Base-by-base conservation (phyloP, 2,113 vertebrate species). In the Psilopsiagon aurifrons region DNA sequence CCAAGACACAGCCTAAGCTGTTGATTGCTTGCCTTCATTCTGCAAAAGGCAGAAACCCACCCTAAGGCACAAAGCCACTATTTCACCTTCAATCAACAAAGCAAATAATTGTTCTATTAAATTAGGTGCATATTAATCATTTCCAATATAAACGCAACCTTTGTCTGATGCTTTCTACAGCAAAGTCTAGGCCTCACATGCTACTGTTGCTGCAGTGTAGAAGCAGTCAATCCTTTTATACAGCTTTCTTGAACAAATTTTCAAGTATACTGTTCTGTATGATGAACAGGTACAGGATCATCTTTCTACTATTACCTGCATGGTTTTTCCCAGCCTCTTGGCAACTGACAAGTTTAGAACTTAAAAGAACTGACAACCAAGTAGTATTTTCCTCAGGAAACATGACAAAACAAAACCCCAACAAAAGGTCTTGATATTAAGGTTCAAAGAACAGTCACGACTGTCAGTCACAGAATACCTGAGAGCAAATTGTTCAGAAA, bases 181-280 rank as follows among this genome's bases (percentile, higher is more conserved):
- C 60, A 47, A 70, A 6, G 16, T 46, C 43, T 41, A 80, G 39
- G 82, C 47, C 33, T 7, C 37, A 35, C 2, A 28, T 1, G 13
- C 43, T 67, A 11, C 19, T 1, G 12, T 23, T 63, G 12, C 25
- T 64, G 55, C 71, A 74, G 23, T 1, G 5, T 9, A 51, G 20
- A 69, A 13, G 24, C 25, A 68, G 31, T 51, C 66, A 41, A 39
- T 86, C 49, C 55, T 28, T 43, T 68, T 23, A 37, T 1, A 51
- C 2, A 31, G 16, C 43, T 49, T 70, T 62, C 80, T 51, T 24
- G 35, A 81, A 86, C 8, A 81, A 60, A 11, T 43, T 37, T 37
- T 83, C 41, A 70, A 62, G 37, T 28, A 39, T 0, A 44, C 7
- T 0, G 0, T 27, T 73, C 29, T 60, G 14, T 28, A 51, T 1